Conservation (phyloP, 2,888 invertebrate genomes). For the Polymixis flavicincta region DNA sequence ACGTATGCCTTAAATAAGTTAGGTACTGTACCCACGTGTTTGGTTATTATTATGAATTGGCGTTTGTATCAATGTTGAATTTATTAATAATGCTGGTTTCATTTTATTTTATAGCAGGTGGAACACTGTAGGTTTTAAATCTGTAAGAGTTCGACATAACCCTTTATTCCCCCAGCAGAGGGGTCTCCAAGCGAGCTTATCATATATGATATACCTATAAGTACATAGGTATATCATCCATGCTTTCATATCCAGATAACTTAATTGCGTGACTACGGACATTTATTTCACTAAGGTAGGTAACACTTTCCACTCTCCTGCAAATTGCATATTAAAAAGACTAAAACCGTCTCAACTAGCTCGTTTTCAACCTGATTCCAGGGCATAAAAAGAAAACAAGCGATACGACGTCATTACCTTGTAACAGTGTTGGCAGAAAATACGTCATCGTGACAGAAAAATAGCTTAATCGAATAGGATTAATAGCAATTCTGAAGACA, state of each 20-base stretch:
- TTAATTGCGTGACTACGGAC: not conserved
- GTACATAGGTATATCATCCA: not conserved
- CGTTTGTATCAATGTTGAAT: constrained; percentile 24
- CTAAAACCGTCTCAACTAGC: constrained; percentile 8
- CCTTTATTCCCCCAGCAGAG: not conserved
- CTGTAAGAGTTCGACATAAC: not conserved
- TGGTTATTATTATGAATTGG: constrained; percentile 43
- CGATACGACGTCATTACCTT: constrained; percentile 35
- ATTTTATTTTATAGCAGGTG: not conserved
- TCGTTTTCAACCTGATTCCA: constrained; percentile 9
- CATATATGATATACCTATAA: not conserved
- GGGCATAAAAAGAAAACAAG: constrained; percentile 10
- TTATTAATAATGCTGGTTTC: constrained; percentile 1
- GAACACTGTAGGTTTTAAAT: too few relatives aligned
- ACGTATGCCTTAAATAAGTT: constrained; percentile 51
- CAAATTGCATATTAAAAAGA: constrained; percentile 16
- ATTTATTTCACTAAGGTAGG: not conserved
- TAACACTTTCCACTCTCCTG: not conserved
- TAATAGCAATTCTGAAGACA: constrained; percentile 69
- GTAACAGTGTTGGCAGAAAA: constrained; percentile 47
- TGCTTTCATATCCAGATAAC: not conserved
- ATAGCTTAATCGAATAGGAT: constrained; percentile 69
- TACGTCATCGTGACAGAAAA: constrained; percentile 67
- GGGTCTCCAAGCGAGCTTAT: not conserved
- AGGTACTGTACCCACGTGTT: constrained; percentile 19